A percentile compares a stretch with the other conserved stretches of the same genome.
phyloP scores from a whole-genome alignment of 2,888 invertebrate genomes.

The Melieria picta region DNA sequence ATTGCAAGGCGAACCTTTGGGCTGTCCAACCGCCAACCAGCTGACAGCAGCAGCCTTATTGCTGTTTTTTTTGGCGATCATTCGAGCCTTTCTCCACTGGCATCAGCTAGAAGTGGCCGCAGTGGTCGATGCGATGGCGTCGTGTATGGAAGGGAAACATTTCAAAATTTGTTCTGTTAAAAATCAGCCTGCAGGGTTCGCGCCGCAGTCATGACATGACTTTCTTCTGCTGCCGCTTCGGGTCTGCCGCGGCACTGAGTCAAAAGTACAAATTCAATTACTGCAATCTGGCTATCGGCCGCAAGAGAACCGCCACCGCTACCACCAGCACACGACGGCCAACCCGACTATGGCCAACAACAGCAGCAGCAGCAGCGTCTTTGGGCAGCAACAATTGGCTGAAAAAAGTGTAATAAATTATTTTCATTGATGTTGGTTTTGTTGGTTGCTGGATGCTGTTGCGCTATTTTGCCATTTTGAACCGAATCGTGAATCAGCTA shows the following conservation, averaged over 20 bases:
- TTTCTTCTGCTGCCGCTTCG: slow-evolving; percentile 3
- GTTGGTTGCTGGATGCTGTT: not conserved
- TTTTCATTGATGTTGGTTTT: slow-evolving; percentile 13
- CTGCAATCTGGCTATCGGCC: slow-evolving; percentile 46
- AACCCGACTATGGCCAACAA: not conserved
- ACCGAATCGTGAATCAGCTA: slow-evolving; percentile 35
- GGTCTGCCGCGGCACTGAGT: slow-evolving; percentile 8
- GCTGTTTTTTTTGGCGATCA: too few species aligned
- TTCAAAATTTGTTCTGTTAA: not conserved
- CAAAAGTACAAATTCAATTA: slow-evolving; percentile 55
- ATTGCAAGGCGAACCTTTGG: not conserved
- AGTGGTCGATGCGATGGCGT: not conserved
- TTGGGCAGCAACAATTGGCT: too few species aligned
- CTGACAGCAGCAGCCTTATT: too few species aligned
- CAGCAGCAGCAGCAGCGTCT: too few species aligned
- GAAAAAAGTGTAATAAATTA: slow-evolving; percentile 33
- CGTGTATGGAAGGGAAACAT: not conserved
- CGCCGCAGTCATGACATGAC: slow-evolving; percentile 6
- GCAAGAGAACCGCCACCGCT: slow-evolving; percentile 14
- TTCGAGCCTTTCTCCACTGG: not conserved
- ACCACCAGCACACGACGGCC: slow-evolving; percentile 34
- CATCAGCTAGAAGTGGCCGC: not conserved
- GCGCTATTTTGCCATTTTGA: slow-evolving; percentile 27
- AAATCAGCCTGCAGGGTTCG: slow-evolving; percentile 6
- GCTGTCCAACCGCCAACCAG: not conserved